Conservation (phyloP, 2,888 invertebrate species). For the Chalcosyrphus nemorum region DNA sequence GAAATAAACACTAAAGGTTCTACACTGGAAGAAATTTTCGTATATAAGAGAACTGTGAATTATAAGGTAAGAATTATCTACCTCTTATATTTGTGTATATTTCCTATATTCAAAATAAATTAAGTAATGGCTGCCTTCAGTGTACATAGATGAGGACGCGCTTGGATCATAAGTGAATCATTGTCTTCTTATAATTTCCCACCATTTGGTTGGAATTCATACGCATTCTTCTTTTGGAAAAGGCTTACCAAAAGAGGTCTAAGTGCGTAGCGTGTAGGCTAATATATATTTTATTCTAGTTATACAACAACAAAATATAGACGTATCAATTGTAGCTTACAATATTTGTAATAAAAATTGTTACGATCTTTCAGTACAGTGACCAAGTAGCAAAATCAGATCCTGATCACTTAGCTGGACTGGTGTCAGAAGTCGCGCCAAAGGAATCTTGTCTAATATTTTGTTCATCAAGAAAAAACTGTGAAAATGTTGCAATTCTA, state of each 20-base stretch:
- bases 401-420: conserved; percentile 90
- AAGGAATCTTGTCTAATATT: conserved; percentile 92
- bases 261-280: too few species aligned
- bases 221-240: too few species aligned
- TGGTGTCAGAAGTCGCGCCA: conserved; percentile 92
- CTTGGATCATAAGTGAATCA: too few species aligned
- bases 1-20: conserved; percentile 83
- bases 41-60: conserved; percentile 83
- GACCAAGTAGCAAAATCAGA: conserved; percentile 85
- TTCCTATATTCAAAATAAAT: background rate
- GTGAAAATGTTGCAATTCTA: conserved; percentile 93
- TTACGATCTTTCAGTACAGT: conserved; percentile 86
- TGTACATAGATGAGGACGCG: too few species aligned
- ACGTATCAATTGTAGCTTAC: too few species aligned
- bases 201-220: too few species aligned
- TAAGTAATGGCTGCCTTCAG: too few species aligned
- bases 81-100: background rate
- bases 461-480: conserved; percentile 95
- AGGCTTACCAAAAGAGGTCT: too few species aligned
- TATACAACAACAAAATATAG: too few species aligned
- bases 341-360: too few species aligned
- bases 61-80: conserved; percentile 80
- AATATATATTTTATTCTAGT: too few species aligned
- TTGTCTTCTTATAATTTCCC: too few species aligned
- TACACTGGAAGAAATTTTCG: conserved; percentile 83